Evolutionary conservation across 2,888 invertebrate genomes (phyloP).

Genomic region (Drosophila antonietae): DNA sequence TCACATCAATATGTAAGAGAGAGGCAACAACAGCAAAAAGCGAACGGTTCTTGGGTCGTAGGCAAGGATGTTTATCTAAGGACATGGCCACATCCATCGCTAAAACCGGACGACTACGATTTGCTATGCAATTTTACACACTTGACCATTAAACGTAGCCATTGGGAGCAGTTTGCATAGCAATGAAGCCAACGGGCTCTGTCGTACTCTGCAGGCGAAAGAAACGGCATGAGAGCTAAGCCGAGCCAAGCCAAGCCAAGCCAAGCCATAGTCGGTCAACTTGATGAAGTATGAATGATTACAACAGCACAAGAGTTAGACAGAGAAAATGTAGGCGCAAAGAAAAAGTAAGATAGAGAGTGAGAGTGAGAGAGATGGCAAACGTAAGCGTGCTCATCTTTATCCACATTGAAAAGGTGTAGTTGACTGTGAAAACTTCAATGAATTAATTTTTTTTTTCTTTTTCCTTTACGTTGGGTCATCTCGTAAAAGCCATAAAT

Average conservation of each 20-base stretch:
- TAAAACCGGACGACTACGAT: constrained; percentile 58
- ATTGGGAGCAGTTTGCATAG: constrained; percentile 81
- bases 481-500: constrained; percentile 71
- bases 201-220: constrained; percentile 26
- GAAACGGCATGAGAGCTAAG: constrained; percentile 46
- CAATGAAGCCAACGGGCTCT: constrained; percentile 65
- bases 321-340: constrained; percentile 3
- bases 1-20: constrained; percentile 81
- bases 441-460: constrained; percentile 78
- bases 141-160: constrained; percentile 82
- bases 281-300: constrained; percentile 81
- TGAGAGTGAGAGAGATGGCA: neutral
- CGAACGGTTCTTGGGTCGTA: constrained; percentile 15
- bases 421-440: constrained; percentile 82
- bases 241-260: constrained; percentile 16
- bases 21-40: constrained; percentile 41
- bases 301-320: constrained; percentile 47
- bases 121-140: constrained; percentile 82
- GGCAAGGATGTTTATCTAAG: constrained; percentile 77
- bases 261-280: constrained; percentile 61
- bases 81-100: constrained; percentile 47
- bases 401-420: constrained; percentile 76
- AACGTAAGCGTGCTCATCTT: constrained; percentile 51
- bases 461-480: constrained; percentile 37
- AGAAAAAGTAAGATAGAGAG: neutral